Evolutionary conservation across 1,140 invertebrate genomes (phyloP).

Genomic region (Drosophila nikananu): DNA sequence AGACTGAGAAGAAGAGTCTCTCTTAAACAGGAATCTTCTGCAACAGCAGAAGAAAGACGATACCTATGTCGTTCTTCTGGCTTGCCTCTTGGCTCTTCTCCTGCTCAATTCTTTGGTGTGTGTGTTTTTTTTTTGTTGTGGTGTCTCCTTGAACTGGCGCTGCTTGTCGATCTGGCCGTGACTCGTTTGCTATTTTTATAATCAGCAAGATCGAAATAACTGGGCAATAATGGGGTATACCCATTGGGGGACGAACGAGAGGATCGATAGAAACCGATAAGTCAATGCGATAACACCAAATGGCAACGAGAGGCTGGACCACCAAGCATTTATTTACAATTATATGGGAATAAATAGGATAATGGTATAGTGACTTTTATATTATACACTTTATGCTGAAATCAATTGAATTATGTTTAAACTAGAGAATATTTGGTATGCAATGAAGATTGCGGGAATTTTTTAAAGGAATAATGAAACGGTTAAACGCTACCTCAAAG

Average conservation of each 20-base stretch:
- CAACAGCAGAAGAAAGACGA: conserved; percentile 62
- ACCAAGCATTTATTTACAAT: conserved; percentile 11
- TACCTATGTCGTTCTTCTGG: conserved; percentile 63
- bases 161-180: conserved; percentile 66
- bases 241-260: conserved; percentile 10
- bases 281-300: conserved; percentile 7
- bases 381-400: not conserved
- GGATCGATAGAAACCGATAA: conserved; percentile 13
- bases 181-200: conserved; percentile 83
- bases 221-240: conserved; percentile 36
- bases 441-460: not conserved
- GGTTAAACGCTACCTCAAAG: not conserved
- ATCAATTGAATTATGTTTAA: conserved; percentile 7
- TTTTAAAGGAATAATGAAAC: not conserved
- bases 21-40: conserved; percentile 55
- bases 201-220: conserved; percentile 50
- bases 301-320: conserved; percentile 2
- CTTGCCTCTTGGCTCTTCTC: not conserved
- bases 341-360: conserved; percentile 17
- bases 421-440: not conserved
- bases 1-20: not conserved
- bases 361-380: conserved; percentile 3
- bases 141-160: conserved; percentile 59
- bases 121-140: conserved; percentile 11
- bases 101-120: conserved; percentile 26